Evolutionary conservation across 2,888 invertebrate genomes (phyloP), one percentile per base, ranked within the genome.

Genomic region (Kuschelorhynchus macadamiae): DNA sequence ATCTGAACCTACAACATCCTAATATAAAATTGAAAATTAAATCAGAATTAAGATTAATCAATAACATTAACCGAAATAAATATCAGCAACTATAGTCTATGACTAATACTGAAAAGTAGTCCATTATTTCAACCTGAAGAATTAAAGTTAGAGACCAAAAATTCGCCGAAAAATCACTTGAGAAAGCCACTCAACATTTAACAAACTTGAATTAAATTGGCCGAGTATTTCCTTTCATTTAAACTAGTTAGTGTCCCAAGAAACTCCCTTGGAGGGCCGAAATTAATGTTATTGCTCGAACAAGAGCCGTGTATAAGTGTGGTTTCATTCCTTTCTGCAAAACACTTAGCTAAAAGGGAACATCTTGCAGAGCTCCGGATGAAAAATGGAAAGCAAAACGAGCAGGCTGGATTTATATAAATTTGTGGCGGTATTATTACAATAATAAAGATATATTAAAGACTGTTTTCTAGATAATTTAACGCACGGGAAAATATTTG

Each of bases 291-390:
- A 53, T 53, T 62, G 53, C 62, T 20, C 7, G 53, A 61, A 61
- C 61, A 61, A 52, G 61, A 18, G 44, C 17, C 57, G 44, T 33
- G 57, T 57, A 44, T 57, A 57, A 57, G 46, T 52, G 36, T 46
- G 56, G 63, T 63, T 63, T 56, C 56, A 47, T 56, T 56, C 32
- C 63, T 55, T 36, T 41, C 63, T 56, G 14, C 39, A 56, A 65
- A 65, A 65, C 57, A 65, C 64, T 65, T 65, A 57, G 50, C 50
- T 57, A 56, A 50, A 56, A 62, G 53, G 30, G 62, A 62, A 53
- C 62, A 56, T 63, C 63, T 56, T 47, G 47, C 55, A 56, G 47
- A 47, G 44, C 32, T n/a, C 30, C 9, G 46, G 63, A 55, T 63
- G 49, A 56, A 63, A 63, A 33, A 63, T 63, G 63, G 36, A 56